Evolutionary conservation across 1,140 invertebrate genomes (phyloP).

Genomic region (Drosophila ambigua): DNA sequence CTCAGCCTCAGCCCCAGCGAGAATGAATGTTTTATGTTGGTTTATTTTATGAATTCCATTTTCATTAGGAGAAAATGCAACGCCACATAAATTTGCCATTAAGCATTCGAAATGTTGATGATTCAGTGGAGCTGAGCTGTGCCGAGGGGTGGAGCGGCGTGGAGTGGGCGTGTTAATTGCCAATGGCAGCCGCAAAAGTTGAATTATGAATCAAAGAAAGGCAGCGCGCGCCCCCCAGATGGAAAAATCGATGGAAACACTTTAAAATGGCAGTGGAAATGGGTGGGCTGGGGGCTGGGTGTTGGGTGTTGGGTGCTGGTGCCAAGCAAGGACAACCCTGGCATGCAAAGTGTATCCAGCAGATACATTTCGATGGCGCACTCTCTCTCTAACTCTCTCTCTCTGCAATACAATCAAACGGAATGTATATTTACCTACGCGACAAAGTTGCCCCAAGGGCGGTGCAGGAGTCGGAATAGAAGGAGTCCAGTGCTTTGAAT

Average conservation of each 20-base stretch:
- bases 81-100: conserved; percentile 66
- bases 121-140: conserved; percentile 1
- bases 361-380: conserved; percentile 29
- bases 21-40: conserved; percentile 40
- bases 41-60: conserved; percentile 57
- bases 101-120: conserved; percentile 39
- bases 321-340: conserved; percentile 18
- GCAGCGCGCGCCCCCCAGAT: too few relatives aligned
- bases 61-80: conserved; percentile 59
- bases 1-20: neutral
- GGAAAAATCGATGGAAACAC: conserved; percentile 46
- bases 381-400: conserved; percentile 1
- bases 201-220: conserved; percentile 38
- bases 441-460: conserved; percentile 15
- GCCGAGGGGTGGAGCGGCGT: neutral
- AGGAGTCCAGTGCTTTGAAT: conserved; percentile 13
- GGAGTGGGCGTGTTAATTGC: conserved; percentile 52
- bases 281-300: too few relatives aligned
- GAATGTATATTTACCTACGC: conserved; percentile 46
- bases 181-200: conserved; percentile 43
- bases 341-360: conserved; percentile 33
- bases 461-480: neutral
- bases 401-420: conserved; percentile 5
- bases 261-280: conserved; percentile 34
- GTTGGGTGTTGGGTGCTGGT: too few relatives aligned